Percentiles rank a stretch among this genome's conserved stretches.
These are phyloP conservation scores for Microhierax caerulescens DNA, from an alignment of 2,797 vertebrate genomes.

Conservation along the genomic window DNA sequence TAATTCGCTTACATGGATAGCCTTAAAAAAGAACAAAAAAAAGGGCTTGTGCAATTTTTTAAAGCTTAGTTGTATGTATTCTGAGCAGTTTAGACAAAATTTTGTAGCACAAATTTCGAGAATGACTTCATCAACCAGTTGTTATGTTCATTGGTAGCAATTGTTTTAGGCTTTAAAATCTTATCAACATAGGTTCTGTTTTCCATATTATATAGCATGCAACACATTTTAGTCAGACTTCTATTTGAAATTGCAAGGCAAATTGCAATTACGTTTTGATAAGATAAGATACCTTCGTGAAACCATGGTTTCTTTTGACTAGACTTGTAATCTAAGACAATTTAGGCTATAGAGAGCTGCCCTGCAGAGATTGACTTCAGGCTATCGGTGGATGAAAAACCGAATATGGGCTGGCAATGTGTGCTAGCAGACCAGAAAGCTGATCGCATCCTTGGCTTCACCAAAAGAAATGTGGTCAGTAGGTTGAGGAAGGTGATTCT, in stretches of 20 bases:
- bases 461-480: rapidly evolving
- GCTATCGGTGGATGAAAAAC: neutral
- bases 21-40: neutral
- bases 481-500: neutral
- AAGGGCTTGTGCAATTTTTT: neutral
- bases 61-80: neutral
- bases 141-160: neutral
- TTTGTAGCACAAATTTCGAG: neutral
- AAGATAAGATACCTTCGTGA: neutral
- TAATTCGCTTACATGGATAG: neutral
- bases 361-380: neutral
- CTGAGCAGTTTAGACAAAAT: neutral
- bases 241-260: neutral
- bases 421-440: neutral
- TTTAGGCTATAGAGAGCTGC: neutral
- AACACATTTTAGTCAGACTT: neutral
- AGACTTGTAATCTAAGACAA: neutral
- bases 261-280: neutral
- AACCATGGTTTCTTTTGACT: neutral
- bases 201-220: neutral
- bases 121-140: neutral
- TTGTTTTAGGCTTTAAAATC: neutral
- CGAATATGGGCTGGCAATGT: neutral
- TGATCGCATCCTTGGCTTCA: rapidly evolving
- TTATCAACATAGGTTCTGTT: neutral